Evolutionary conservation across 2,797 vertebrate genomes (phyloP), one percentile per base, ranked within the genome.

Genomic region (Neosilurus mollespiculum): DNA sequence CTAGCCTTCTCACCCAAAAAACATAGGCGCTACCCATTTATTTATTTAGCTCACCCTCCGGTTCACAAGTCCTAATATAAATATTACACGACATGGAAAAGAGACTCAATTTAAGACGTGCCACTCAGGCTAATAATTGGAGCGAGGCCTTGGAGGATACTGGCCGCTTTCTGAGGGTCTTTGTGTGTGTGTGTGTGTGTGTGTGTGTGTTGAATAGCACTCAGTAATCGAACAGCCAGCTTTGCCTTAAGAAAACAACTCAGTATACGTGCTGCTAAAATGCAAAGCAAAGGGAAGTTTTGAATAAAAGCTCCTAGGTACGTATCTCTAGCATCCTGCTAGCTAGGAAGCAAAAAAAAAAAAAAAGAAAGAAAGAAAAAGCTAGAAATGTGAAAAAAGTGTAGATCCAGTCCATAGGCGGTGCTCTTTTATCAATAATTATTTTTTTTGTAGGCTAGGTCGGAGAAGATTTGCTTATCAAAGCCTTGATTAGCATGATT

Each of bases 31-130:
- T 14, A 9, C 9, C 84, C 64, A 87, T 92, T 93, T 94, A 91
- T 93, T 94, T 94, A 93, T 93, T 91, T 90, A 92, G 85, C 89
- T 66, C 89, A 89, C 87, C 86, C 88, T 20, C 83, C 83, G 81
- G 89, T 88, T 92, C 89, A 88, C 90, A 91, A 87, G 88, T 83
- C 85, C 88, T 90, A 93, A 93, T 91, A 91, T 94, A 94, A 94
- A 94, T 93, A 94, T 90, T 89, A 86, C 87, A 83, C 86, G 66
- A 82, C 83, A 89, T 91, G 89, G 91, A 92, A 91, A 91, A 87
- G 86, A 88, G 90, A 86, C 43, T 65, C 78, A 82, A 88, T 92
- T 92, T 91, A 91, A 90, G 86, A 89, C 88, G 87, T 81, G 90
- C 90, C 91, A 91, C 90, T 87, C 91, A 91, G 84, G 88, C 86